phyloP scores from a whole-genome alignment of 2,888 invertebrate genomes.

The Drosophila hawaiiensis region DNA sequence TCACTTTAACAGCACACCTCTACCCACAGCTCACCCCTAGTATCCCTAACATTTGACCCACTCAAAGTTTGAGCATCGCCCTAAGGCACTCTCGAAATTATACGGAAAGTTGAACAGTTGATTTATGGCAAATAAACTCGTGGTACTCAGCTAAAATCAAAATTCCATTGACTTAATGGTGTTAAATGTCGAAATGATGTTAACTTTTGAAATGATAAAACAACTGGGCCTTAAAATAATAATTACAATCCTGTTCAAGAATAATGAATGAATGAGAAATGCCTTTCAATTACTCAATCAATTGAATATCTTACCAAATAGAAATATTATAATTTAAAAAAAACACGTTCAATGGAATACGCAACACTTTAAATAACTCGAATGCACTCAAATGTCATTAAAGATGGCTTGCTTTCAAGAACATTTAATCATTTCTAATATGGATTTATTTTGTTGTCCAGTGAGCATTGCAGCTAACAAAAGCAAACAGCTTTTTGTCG shows the following conservation, averaged over 20 bases:
- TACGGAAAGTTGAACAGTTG: conserved; percentile 31
- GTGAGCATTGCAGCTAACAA: background rate
- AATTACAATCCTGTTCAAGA: background rate
- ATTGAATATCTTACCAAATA: background rate
- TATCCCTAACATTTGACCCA: background rate
- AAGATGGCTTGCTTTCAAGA: background rate
- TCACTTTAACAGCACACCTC: background rate
- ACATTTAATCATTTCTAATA: background rate
- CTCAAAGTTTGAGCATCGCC: background rate
- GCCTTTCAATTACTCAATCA: background rate
- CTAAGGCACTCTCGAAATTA: background rate
- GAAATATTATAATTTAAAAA: background rate
- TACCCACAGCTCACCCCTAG: background rate
- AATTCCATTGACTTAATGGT: background rate
- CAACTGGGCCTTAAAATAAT: background rate
- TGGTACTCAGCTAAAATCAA: background rate
- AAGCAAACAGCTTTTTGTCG: conserved; percentile 33
- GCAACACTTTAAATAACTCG: background rate
- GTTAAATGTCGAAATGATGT: conserved; percentile 13
- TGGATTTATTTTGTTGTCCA: background rate
- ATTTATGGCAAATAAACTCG: conserved; percentile 27
- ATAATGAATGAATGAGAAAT: background rate
- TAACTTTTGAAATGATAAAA: background rate
- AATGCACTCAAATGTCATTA: background rate
- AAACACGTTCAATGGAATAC: background rate